phyloP scores from a whole-genome alignment of 2,797 vertebrate genomes.

The Ptychadena robeensis region DNA sequence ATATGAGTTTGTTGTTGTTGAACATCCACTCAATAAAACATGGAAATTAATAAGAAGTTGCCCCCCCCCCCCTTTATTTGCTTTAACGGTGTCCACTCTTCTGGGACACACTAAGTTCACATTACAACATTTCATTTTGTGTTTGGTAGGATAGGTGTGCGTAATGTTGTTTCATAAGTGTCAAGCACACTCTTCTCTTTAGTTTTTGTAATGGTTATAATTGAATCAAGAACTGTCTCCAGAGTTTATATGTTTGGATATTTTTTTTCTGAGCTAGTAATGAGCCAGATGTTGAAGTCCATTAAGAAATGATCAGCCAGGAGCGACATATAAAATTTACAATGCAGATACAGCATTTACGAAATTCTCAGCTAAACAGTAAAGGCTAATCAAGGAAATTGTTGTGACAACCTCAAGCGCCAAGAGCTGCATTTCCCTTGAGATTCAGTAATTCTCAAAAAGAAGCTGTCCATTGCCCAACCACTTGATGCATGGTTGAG shows the following conservation, averaged over 20 bases:
- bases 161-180: no score
- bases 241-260: slow-evolving; percentile 1
- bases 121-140: no score
- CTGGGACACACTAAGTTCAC: no score
- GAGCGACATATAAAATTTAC: slow-evolving; percentile 39
- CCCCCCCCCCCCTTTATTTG: no score
- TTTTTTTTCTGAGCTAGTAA: slow-evolving; percentile 22
- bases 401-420: slow-evolving; percentile 40
- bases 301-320: slow-evolving; percentile 28
- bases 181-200: not conserved
- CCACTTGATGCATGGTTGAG: slow-evolving; percentile 35
- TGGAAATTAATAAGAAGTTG: no score
- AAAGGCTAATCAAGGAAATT: slow-evolving; percentile 40
- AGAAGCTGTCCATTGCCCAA: slow-evolving; percentile 32
- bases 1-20: no score
- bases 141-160: no score
- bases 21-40: no score
- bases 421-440: slow-evolving; percentile 26
- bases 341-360: slow-evolving; percentile 47
- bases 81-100: no score
- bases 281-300: slow-evolving; percentile 44
- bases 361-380: slow-evolving; percentile 38
- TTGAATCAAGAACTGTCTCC: slow-evolving; percentile 2
- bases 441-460: slow-evolving; percentile 33
- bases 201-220: slow-evolving; percentile 21